These are phyloP conservation scores for Octomys mimax DNA, from an alignment of 2,797 vertebrate species.

Conservation along the genomic window DNA sequence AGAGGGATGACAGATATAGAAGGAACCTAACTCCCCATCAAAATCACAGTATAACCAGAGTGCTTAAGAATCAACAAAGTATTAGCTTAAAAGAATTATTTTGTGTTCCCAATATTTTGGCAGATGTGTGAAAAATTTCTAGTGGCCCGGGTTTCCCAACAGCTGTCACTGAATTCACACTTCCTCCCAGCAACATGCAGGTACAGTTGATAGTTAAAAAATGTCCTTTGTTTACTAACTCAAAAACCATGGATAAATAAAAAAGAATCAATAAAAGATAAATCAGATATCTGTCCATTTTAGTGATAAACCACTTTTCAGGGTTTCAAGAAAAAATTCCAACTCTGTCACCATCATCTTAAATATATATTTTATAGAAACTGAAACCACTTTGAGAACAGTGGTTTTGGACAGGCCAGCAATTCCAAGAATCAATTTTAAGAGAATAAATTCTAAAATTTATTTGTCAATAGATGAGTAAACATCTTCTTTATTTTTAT, in stretches of 20 bases:
- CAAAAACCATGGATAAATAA: constrained; percentile 27
- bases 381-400: background rate
- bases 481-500: no score
- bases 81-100: background rate
- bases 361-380: constrained; percentile 14
- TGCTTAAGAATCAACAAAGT: background rate
- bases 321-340: background rate
- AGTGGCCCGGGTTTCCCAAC: background rate
- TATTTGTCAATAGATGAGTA: no score
- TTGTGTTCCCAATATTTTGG: background rate
- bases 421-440: constrained; percentile 16
- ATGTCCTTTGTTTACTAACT: constrained; percentile 53
- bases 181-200: background rate
- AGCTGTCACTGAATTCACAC: background rate
- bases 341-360: background rate
- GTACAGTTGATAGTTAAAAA: constrained; percentile 6
- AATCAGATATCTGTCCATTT: constrained; percentile 1
- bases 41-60: background rate
- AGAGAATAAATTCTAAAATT: background rate
- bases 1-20: background rate
- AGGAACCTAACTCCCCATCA: background rate
- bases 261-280: constrained; percentile 37
- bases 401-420: background rate
- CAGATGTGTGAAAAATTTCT: background rate
- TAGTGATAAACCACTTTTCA: constrained; percentile 47